Evolutionary conservation across 2,113 vertebrate genomes (phyloP).

Genomic region (Centropus bengalensis): DNA sequence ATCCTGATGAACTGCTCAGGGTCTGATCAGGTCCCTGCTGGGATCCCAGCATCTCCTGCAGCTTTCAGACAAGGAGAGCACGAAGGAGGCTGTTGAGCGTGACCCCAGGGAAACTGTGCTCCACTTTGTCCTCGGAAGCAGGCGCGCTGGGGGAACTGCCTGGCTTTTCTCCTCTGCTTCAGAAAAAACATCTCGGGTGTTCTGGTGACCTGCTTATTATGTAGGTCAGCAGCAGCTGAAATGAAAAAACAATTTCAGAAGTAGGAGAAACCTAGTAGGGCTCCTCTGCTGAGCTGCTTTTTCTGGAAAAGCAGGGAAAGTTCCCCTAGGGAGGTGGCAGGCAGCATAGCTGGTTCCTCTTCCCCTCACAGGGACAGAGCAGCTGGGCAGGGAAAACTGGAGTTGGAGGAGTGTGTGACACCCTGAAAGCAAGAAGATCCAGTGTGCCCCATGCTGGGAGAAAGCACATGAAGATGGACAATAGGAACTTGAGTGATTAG

Average conservation of each 20-base stretch:
- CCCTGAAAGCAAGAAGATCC: neutral
- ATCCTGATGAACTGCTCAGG: neutral
- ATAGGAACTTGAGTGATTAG: neutral
- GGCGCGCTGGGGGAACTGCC: fast-evolving
- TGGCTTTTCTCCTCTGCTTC: slow-evolving; percentile 13
- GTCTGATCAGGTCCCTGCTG: neutral
- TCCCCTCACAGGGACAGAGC: neutral
- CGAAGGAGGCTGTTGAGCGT: neutral
- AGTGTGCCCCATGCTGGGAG: neutral
- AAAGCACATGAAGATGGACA: neutral
- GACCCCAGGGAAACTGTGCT: neutral
- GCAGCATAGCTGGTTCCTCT: neutral
- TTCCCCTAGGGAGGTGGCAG: neutral
- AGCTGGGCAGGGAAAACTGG: neutral
- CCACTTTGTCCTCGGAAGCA: slow-evolving; percentile 17
- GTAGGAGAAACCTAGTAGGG: neutral
- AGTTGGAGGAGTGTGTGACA: neutral
- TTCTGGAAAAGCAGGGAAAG: neutral
- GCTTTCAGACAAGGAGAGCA: neutral
- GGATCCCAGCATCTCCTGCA: neutral
- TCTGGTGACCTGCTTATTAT: slow-evolving; percentile 63
- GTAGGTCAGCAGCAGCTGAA: slow-evolving; percentile 31
- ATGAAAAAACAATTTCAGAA: slow-evolving; percentile 18
- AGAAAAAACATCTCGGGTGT: neutral
- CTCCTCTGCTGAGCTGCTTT: neutral